A percentile compares a stretch with the other conserved stretches of the same genome.
Evolutionary conservation across 2,888 invertebrate species (phyloP).

Genomic region (Ecliptopera silaceata): DNA sequence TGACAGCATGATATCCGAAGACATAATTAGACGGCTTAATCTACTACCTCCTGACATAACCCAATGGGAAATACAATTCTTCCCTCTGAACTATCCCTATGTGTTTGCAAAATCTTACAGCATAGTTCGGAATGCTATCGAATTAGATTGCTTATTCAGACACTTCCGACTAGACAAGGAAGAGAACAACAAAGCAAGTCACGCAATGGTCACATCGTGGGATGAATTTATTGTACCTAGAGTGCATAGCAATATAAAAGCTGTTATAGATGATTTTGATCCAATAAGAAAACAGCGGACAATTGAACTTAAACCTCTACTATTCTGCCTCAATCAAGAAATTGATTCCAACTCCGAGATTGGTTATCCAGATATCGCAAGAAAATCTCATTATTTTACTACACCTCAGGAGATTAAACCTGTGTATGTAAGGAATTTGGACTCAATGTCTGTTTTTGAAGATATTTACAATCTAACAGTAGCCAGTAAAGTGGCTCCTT

Average conservation of each 20-base stretch:
- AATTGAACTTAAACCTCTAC: constrained; percentile 57
- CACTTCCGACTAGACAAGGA: constrained; percentile 80
- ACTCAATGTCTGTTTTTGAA: constrained; percentile 71
- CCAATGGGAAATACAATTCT: constrained; percentile 81
- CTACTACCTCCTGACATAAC: constrained; percentile 73
- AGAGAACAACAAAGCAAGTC: constrained; percentile 73
- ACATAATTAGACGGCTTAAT: constrained; percentile 72
- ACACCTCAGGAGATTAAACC: constrained; percentile 56
- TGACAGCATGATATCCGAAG: constrained; percentile 81
- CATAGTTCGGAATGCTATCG: constrained; percentile 78
- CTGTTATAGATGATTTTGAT: constrained; percentile 80
- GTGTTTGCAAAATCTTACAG: constrained; percentile 75
- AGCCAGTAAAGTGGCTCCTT: constrained; percentile 54
- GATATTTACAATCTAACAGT: constrained; percentile 64
- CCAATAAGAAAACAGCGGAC: constrained; percentile 64
- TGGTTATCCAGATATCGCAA: constrained; percentile 72
- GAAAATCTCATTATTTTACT: constrained; percentile 71
- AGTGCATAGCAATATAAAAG: constrained; percentile 79
- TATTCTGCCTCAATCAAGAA: constrained; percentile 75
- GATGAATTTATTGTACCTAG: constrained; percentile 86
- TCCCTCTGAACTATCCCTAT: constrained; percentile 87
- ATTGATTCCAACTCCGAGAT: constrained; percentile 72
- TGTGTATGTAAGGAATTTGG: constrained; percentile 67
- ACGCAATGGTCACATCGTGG: constrained; percentile 83
- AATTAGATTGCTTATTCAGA: constrained; percentile 86